Evolutionary conservation across 2,113 vertebrate species (phyloP), one percentile per base, ranked within the genome.

Genomic region (Pseudorasbora parva): DNA sequence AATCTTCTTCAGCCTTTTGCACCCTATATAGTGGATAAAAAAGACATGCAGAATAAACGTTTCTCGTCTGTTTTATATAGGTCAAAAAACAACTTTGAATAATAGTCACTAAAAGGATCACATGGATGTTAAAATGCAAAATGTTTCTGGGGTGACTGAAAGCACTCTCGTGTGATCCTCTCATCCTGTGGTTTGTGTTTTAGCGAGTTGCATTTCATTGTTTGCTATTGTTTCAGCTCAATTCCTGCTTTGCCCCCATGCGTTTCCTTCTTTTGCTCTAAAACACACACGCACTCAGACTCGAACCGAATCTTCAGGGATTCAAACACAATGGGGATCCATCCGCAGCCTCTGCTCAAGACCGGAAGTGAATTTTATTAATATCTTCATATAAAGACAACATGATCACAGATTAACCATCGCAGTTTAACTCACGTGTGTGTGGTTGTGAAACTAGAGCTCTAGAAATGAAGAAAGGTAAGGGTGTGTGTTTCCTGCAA

Each of bases 301-400:
- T 27, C 15, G 7, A 37, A 72, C 33, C 9, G 15, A 33, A 43
- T 73, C 56, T 73, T 56, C 23, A n/a, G 77, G 56, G 82, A 83
- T 47, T 64, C 69, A 51, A 23, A 81, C 83, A 85, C 68, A 85
- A 85, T 81, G 77, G 45, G 68, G 49, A 84, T 45, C 75, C 76
- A 84, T 60, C 23, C 37, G 30, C 76, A 30, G 23, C 75, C 41
- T 69, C 51, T 11, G 59, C 10, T 78, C 27, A 41, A 73, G 64
- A 82, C 41, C 10, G 81, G 43, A 82, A 74, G 49, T 45, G 5
- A 10, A 57, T 45, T 56, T 49, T 82, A 82, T 82, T 57, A 25
- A 72, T 82, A 82, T 64, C 47, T 68, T 7, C 49, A 71, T 25
- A 57, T 45, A n/a, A 11, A 71, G 62, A 81, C 47, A 56, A 3